Evolutionary conservation across 2,888 invertebrate species (phyloP).

Genomic region (Drosophila fulvimacula): DNA sequence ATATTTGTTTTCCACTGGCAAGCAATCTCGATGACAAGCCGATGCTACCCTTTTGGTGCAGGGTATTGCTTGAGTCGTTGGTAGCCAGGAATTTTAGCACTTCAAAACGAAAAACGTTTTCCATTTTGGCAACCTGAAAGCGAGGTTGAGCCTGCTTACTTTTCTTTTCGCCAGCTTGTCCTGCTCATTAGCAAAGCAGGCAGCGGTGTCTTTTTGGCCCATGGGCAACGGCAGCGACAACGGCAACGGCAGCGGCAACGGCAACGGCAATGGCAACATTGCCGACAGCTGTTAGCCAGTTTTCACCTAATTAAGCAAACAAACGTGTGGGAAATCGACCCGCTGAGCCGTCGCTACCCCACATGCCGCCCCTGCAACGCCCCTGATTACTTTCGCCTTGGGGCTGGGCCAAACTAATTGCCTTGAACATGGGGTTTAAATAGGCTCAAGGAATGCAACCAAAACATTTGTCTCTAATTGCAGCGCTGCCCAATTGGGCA

Average conservation of each 20-base stretch:
- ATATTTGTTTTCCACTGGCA: too few relatives aligned
- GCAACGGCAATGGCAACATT: conserved; percentile 4
- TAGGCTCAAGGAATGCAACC: conserved; percentile 72
- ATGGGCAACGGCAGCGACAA: conserved; percentile 13
- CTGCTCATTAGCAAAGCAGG: conserved; percentile 73
- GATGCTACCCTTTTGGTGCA: background rate
- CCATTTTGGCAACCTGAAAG: conserved; percentile 61
- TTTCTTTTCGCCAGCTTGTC: conserved; percentile 80
- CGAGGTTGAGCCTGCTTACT: conserved; percentile 67
- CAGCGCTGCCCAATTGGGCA: conserved; percentile 78
- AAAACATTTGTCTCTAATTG: conserved; percentile 81
- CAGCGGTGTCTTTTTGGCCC: conserved; percentile 57
- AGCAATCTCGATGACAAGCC: conserved; percentile 7
- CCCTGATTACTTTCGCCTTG: conserved; percentile 70
- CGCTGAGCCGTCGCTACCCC: background rate
- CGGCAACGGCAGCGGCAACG: conserved; percentile 18
- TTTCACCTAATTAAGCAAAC: conserved; percentile 78
- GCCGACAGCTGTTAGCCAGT: conserved; percentile 73
- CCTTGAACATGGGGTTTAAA: conserved; percentile 75
- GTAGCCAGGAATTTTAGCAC: conserved; percentile 66
- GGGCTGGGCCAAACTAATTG: conserved; percentile 68
- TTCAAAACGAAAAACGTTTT: conserved; percentile 64
- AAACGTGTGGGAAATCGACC: conserved; percentile 74
- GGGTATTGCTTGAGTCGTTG: conserved; percentile 41
- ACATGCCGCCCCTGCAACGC: background rate